These are phyloP conservation scores for Adelosebastes latens DNA, from an alignment of 2,797 vertebrate species.

Conservation along the genomic window DNA sequence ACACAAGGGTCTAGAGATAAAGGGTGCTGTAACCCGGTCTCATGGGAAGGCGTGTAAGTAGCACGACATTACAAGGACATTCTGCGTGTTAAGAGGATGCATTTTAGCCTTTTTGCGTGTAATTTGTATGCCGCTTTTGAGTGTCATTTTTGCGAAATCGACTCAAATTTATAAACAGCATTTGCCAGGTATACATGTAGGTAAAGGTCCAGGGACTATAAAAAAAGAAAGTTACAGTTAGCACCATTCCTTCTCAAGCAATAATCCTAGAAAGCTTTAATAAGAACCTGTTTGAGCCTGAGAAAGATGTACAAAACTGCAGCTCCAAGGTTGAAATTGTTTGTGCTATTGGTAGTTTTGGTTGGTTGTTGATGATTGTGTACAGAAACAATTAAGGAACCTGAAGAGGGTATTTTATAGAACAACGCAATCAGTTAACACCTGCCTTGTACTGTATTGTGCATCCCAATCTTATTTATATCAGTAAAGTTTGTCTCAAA, in stretches of 20 bases:
- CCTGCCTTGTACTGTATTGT: not conserved
- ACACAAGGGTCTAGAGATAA: not conserved
- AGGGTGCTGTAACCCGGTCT: not conserved
- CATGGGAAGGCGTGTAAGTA: too few relatives aligned
- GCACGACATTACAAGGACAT: too few relatives aligned
- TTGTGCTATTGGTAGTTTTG: not conserved
- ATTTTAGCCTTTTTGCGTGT: too few relatives aligned
- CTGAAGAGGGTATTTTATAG: not conserved
- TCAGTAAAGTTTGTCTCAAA: not conserved
- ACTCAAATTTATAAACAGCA: not conserved
- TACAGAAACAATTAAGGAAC: not conserved
- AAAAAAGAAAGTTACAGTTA: not conserved
- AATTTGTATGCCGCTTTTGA: too few relatives aligned
- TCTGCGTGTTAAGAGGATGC: too few relatives aligned
- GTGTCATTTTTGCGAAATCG: not conserved
- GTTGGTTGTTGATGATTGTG: not conserved
- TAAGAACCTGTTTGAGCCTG: not conserved
- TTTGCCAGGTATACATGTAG: not conserved
- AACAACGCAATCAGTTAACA: too few relatives aligned
- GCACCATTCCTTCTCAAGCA: not conserved
- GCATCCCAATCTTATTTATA: not conserved
- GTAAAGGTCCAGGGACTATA: not conserved
- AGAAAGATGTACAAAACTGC: not conserved
- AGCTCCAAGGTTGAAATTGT: not conserved
- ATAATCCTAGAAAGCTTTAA: not conserved